These are phyloP conservation scores for Rhinophrynus dorsalis DNA, from an alignment of 2,797 vertebrate species.

Conservation along the genomic window DNA sequence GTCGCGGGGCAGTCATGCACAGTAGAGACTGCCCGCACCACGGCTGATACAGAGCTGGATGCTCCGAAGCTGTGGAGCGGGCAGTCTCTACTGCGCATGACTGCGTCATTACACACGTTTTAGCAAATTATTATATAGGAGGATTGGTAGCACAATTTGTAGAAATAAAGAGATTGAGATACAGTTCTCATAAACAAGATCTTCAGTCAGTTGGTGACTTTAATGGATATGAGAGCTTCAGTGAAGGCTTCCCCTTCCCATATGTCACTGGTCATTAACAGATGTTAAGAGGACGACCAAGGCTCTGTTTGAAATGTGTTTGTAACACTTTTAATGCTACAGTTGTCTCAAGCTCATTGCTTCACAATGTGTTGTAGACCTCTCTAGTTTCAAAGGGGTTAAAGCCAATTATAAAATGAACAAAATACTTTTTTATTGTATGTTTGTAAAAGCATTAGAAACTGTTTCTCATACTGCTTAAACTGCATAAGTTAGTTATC, in stretches of 20 bases:
- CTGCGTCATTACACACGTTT: too few species aligned
- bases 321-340: too few species aligned
- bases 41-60: too few species aligned
- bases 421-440: conserved; percentile 40
- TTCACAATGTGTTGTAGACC: too few species aligned
- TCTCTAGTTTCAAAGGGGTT: too few species aligned
- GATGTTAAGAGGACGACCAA: neutral
- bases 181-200: conserved; percentile 38
- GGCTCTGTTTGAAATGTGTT: conserved; percentile 1
- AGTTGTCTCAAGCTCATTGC: too few species aligned
- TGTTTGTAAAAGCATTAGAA: conserved; percentile 39
- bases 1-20: too few species aligned
- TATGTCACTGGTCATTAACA: conserved; percentile 19
- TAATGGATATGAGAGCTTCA: conserved; percentile 1
- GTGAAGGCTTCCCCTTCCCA: conserved; percentile 4
- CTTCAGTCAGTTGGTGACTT: neutral
- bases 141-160: conserved; percentile 39
- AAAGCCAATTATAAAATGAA: conserved; percentile 34
- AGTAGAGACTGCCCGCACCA: too few species aligned
- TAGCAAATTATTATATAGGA: too few species aligned
- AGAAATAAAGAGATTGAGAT: conserved; percentile 34
- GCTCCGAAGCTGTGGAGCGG: too few species aligned
- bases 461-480: conserved; percentile 31
- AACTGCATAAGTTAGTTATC: conserved; percentile 19
- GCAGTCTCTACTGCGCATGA: too few species aligned